These are phyloP conservation scores for Anseranas semipalmata DNA, from an alignment of 2,113 vertebrate genomes.

Conservation along the genomic window DNA sequence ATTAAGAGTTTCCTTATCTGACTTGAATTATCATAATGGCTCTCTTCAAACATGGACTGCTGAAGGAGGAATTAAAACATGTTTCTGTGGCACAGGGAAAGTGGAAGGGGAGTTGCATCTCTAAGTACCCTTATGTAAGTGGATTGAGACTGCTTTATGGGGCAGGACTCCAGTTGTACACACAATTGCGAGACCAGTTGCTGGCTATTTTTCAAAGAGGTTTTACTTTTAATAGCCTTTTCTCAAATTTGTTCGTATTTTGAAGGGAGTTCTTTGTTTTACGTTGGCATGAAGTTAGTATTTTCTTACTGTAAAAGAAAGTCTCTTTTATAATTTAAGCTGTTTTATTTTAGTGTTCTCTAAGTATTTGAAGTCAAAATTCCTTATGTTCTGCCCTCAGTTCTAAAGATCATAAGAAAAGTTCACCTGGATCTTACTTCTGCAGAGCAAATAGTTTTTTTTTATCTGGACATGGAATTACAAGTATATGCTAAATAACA, in stretches of 20 bases:
- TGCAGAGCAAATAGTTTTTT: background rate
- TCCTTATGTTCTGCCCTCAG: background rate
- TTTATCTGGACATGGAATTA: background rate
- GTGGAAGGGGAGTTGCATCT: background rate
- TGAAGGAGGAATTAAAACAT: background rate
- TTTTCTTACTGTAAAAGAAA: background rate
- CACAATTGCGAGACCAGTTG: background rate
- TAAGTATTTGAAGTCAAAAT: background rate
- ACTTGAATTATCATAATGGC: background rate
- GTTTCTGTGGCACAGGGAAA: background rate
- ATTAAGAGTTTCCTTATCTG: background rate
- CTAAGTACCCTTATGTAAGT: conserved; percentile 50
- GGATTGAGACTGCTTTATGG: conserved; percentile 31
- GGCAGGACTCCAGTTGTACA: background rate
- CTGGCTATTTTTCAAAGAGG: conserved; percentile 36
- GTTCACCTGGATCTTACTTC: background rate
- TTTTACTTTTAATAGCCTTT: conserved; percentile 65
- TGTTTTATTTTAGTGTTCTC: background rate
- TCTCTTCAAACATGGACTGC: background rate
- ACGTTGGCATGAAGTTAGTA: conserved; percentile 13
- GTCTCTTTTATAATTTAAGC: background rate
- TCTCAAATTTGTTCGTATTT: conserved; percentile 31
- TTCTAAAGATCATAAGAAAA: background rate
- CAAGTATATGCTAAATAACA: background rate
- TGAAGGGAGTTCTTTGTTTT: conserved; percentile 59